Base-by-base conservation (phyloP, 2,113 vertebrate species). In the Microcebus lehilahytsara region DNA sequence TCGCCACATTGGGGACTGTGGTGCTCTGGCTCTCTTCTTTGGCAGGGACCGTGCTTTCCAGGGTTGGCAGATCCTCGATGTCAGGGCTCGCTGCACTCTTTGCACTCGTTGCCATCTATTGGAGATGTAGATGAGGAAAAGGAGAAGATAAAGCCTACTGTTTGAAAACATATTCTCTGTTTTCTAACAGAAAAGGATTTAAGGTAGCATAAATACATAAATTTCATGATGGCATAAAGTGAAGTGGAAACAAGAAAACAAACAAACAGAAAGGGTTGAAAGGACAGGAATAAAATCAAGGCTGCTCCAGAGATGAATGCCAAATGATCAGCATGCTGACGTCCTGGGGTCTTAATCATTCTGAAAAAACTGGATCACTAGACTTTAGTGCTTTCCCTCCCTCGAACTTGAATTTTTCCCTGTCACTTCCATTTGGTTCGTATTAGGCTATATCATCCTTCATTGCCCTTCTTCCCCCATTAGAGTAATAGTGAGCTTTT, bases 51-150 rank as follows among this genome's bases (percentile, higher is more conserved):
- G 95, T 8, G 58, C 92, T 95, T 62, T 96, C 97, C 23, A 79
- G 78, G 12, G 98, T 98, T 19, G 97, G 81, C 69, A 92, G 37
- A 0, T 98, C 89, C 93, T 98, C 98, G 19, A 80, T 0, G 77
- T 23, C 86, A 86, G 30, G 0, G 6, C 83, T 56, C 34, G 80
- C 91, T 71, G 69, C 12, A 19, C 0, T 74, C 14, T 94, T 42
- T 25, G 64, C 34, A 25, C 25, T 95, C 49, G 91, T 95, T n/a
- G 96, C 88, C 37, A 95, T n/a, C 98, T 98, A 30, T 89, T 86
- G 67, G 56, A 93, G 86, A 92, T 16, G 32, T 23, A 60, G 77
- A 40, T 9, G n/a, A 96, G 74, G 32, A 12, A 56, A 9, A 30
- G 92, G 20, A 96, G 86, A 85, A 94, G 74, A 75, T 4, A 40